Conservation (phyloP, 2,888 invertebrate genomes). For the Agriopis aurantiaria region DNA sequence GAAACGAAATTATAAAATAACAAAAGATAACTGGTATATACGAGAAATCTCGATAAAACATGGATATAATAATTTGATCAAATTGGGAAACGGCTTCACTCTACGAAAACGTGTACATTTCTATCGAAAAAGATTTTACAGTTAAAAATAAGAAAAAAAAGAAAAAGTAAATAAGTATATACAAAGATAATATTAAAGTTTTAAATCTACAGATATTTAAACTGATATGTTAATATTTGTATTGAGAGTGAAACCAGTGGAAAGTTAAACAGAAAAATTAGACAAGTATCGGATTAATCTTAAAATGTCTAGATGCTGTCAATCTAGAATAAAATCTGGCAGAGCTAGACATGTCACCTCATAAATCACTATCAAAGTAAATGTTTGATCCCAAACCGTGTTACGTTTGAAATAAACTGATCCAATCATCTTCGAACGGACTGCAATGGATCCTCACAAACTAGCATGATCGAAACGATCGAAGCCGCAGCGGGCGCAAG, state of each 20-base stretch:
- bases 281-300: constrained; percentile 43
- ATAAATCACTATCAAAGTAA: constrained; percentile 57
- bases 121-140: constrained; percentile 61
- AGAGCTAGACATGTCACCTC: constrained; percentile 42
- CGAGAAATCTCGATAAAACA: constrained; percentile 50
- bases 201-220: no score
- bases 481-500: constrained; percentile 45
- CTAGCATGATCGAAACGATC: constrained; percentile 51
- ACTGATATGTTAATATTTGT: no score
- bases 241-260: constrained; percentile 13
- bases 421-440: constrained; percentile 51
- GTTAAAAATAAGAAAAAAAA: constrained; percentile 60
- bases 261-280: constrained; percentile 10
- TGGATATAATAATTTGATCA: constrained; percentile 43
- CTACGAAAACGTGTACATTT: constrained; percentile 57
- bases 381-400: constrained; percentile 80
- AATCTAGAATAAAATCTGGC: constrained; percentile 52
- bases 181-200: no score
- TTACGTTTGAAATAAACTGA: constrained; percentile 59
- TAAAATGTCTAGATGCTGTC: constrained; percentile 49
- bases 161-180: no score
- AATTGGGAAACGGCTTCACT: constrained; percentile 59
- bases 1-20: constrained; percentile 54
- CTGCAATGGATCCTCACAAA: constrained; percentile 54
- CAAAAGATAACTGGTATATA: constrained; percentile 47